Percentiles rank a stretch among this genome's conserved stretches.
Evolutionary conservation across 92 coral and sea anemone species (phyloP).

Genomic region (Porites lobata): DNA sequence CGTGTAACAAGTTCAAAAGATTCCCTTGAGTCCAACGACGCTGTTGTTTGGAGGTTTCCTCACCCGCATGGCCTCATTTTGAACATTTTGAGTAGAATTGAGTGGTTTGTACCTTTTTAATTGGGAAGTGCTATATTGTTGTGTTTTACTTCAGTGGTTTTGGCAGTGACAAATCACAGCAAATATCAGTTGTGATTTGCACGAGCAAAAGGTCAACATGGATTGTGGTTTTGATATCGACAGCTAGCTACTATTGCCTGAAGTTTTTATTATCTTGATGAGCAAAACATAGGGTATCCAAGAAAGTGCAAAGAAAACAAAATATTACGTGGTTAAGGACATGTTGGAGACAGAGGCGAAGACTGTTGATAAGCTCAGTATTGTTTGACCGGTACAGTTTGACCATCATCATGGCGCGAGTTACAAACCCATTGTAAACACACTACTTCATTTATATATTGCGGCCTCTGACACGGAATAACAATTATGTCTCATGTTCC

Average conservation of each 20-base stretch:
- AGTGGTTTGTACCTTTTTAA: conserved; percentile 25
- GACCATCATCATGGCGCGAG: conserved; percentile 1
- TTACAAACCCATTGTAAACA: conserved; percentile 17
- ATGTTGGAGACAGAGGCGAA: not conserved
- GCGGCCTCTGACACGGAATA: conserved; percentile 13
- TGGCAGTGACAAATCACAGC: not conserved
- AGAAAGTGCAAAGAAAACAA: not conserved
- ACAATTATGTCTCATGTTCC: conserved; percentile 75
- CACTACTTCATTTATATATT: not conserved
- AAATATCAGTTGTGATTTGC: conserved; percentile 38
- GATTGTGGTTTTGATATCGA: not conserved
- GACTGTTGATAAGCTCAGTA: not conserved
- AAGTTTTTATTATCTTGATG: not conserved
- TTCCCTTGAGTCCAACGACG: not conserved
- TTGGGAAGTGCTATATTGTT: conserved; percentile 18
- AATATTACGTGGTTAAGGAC: not conserved
- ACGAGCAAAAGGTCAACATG: conserved; percentile 32
- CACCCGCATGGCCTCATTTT: not conserved
- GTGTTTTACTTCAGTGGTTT: conserved; percentile 9
- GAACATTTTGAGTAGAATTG: not conserved
- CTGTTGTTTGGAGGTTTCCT: not conserved
- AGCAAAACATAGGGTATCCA: not conserved
- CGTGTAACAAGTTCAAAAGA: conserved; percentile 15
- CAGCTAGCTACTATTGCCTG: not conserved
- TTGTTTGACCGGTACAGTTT: not conserved